Conservation (phyloP, 2,888 invertebrate species). For the Anaspis maculata region DNA sequence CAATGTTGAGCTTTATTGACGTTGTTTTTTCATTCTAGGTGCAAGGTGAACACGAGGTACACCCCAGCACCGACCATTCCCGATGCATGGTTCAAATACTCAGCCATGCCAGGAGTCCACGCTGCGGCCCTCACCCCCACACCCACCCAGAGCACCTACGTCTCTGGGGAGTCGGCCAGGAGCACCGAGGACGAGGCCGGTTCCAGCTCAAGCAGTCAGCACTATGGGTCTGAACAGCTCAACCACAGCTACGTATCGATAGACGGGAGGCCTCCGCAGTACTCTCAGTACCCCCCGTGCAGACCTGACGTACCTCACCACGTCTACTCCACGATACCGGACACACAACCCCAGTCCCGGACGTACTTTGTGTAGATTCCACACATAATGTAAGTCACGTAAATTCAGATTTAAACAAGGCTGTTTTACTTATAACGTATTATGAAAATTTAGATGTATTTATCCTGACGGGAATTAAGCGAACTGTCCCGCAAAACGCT, state of each 20-base stretch:
- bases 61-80: slow-evolving; percentile 66
- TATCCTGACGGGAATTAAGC: too few species aligned
- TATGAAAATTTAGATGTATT: too few species aligned
- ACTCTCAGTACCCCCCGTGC: slow-evolving; percentile 35
- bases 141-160: slow-evolving; percentile 52
- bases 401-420: slow-evolving; percentile 25
- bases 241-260: slow-evolving; percentile 64
- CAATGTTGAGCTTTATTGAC: too few species aligned
- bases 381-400: slow-evolving; percentile 11
- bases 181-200: slow-evolving; percentile 49
- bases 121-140: slow-evolving; percentile 50
- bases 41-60: slow-evolving; percentile 54
- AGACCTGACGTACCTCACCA: slow-evolving; percentile 31
- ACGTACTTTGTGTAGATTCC: slow-evolving; percentile 34
- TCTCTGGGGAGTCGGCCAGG: slow-evolving; percentile 48
- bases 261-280: slow-evolving; percentile 42
- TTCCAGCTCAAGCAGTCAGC: slow-evolving; percentile 47
- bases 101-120: slow-evolving; percentile 51
- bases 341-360: slow-evolving; percentile 38
- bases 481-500: too few species aligned
- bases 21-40: too few species aligned
- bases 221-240: slow-evolving; percentile 56
- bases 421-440: slow-evolving; percentile 36
- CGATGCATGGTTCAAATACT: slow-evolving; percentile 64
- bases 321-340: slow-evolving; percentile 43